A percentile compares a stretch with the other conserved stretches of the same genome.
phyloP scores from a whole-genome alignment of 2,797 vertebrate genomes.

The Xyrichtys novacula region DNA sequence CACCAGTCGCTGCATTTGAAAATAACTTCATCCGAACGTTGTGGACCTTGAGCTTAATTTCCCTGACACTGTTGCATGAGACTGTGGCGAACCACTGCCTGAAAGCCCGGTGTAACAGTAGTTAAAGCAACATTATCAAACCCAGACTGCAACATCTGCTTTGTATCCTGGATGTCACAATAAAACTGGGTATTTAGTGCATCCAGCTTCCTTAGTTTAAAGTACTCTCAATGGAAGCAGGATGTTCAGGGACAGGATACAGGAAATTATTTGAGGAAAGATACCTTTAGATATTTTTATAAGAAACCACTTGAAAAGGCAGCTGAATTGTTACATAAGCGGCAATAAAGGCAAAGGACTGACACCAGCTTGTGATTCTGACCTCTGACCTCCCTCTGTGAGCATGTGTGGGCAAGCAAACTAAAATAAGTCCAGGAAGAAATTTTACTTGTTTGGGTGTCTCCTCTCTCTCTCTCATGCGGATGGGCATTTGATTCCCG shows the following conservation, averaged over 20 bases:
- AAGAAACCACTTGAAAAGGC: too few relatives aligned
- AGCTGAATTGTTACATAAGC: neutral
- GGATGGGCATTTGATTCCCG: slow-evolving; percentile 19
- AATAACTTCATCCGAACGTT: slow-evolving; percentile 20
- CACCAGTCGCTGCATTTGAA: slow-evolving; percentile 31
- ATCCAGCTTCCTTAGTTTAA: slow-evolving; percentile 37
- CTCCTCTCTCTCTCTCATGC: neutral
- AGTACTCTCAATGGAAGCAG: slow-evolving; percentile 37
- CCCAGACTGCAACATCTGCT: slow-evolving; percentile 62
- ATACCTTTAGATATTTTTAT: too few relatives aligned
- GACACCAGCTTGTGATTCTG: slow-evolving; percentile 17
- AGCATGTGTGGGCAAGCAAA: neutral
- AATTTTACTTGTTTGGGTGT: slow-evolving; percentile 2
- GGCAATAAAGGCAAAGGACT: neutral
- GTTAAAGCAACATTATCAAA: slow-evolving; percentile 34
- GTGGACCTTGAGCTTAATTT: slow-evolving; percentile 26
- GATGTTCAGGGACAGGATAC: slow-evolving; percentile 35
- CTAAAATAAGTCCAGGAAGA: neutral
- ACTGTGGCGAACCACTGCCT: slow-evolving; percentile 32
- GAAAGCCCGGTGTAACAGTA: slow-evolving; percentile 9
- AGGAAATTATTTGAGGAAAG: too few relatives aligned
- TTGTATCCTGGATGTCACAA: slow-evolving; percentile 30
- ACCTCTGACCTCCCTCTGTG: slow-evolving; percentile 44
- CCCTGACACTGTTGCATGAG: slow-evolving; percentile 31
- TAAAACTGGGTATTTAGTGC: slow-evolving; percentile 34